A percentile compares a stretch with the other conserved stretches of the same genome.
Conservation (phyloP, 2,888 invertebrate species). For the Campopleginae sp. region DNA sequence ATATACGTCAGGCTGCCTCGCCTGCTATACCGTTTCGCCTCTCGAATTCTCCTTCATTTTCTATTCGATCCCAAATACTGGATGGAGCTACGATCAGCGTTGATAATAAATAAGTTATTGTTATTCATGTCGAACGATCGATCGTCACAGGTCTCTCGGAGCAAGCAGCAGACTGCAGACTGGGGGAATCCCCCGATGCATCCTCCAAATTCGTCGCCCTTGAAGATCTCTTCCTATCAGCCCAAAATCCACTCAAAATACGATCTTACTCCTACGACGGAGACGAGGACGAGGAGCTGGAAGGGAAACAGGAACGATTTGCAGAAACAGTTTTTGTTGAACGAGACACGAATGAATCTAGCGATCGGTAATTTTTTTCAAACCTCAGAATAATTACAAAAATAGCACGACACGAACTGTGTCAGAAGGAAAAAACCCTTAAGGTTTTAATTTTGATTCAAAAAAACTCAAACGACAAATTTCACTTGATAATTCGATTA, state of each 20-base stretch:
- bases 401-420: not conserved
- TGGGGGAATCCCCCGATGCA: slow-evolving; percentile 74
- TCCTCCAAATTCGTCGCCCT: slow-evolving; percentile 77
- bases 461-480: not conserved
- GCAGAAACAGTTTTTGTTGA: slow-evolving; percentile 39
- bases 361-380: slow-evolving; percentile 58
- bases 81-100: not conserved
- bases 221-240: slow-evolving; percentile 78
- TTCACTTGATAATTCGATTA: not conserved
- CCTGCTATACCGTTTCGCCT: slow-evolving; percentile 38
- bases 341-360: slow-evolving; percentile 39
- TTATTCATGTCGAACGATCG: not conserved
- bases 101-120: slow-evolving; percentile 30
- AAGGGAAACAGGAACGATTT: not conserved
- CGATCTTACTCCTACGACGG: slow-evolving; percentile 55
- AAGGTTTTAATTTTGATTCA: not conserved
- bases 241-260: slow-evolving; percentile 70
- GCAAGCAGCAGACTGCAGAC: slow-evolving; percentile 71
- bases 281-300: slow-evolving; percentile 2
- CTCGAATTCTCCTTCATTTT: slow-evolving; percentile 2
- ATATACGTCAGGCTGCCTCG: slow-evolving; percentile 38
- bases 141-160: slow-evolving; percentile 48
- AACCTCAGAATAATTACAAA: not conserved
- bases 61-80: not conserved
- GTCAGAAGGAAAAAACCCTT: not conserved